Evolutionary conservation across 2,888 invertebrate species (phyloP), one percentile per base, ranked within the genome.

Genomic region (Coleophora deauratella): DNA sequence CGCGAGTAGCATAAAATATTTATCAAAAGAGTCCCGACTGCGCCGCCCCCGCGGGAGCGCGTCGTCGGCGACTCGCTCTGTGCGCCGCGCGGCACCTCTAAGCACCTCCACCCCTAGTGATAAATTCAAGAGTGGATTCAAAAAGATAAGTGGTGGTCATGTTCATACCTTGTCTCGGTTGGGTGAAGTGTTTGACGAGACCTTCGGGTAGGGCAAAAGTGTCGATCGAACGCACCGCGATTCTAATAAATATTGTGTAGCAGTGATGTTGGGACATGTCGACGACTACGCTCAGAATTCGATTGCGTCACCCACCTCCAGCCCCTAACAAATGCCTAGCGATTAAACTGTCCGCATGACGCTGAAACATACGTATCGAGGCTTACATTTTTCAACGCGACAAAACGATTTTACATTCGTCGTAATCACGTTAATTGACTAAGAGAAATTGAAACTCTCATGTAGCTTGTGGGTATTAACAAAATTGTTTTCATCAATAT

Each of bases 1-100:
- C 69, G 69, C 66, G 63, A 66, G 65, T 57, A 69, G 66, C 72
- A 79, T 84, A 75, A 79, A 82, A 82, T 82, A 84, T 85, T 81
- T 82, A 85, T 81, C 82, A 82, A 84, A 85, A 73, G 78, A 72
- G 62, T 77, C 67, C 66, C 71, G 72, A 57, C 66, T 63, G 67
- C 64, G 71, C 59, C 55, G 53, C 55, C 69, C 73, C 64, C 70
- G 42, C 43, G 73, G 64, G 74, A 63, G 55, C 53, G 37, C 48
- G 47, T 37, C 47, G 47, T n/a, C n/a, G 42, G 47, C 54, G 52
- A 50, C n/a, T n/a, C n/a, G n/a, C 59, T 57, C 67, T 64, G 59
- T 66, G 62, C 63, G 62, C 66, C 67, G 66, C 72, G 76, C 71
- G 75, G 64, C 78, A 72, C 77, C 69, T 72, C 59, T 60, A 64